Evolutionary conservation across 2,797 vertebrate species (phyloP).

Genomic region (Rhyacichthys aspro): DNA sequence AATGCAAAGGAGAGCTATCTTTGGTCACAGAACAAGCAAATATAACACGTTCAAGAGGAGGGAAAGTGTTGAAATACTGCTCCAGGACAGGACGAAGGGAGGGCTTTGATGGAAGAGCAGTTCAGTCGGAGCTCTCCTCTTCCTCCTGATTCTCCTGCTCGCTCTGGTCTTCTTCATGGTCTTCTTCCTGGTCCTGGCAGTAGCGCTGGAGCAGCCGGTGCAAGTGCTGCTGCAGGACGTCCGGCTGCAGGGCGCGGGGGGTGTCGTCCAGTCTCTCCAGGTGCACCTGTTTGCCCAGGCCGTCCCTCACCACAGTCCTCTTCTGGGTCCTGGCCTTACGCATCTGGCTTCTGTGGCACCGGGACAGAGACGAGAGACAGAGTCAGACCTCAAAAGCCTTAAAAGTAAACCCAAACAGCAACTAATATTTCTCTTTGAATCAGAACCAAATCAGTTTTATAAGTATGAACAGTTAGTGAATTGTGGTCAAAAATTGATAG

Average conservation of each 20-base stretch:
- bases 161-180: conserved; percentile 61
- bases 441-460: too few species aligned
- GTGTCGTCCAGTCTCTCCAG: conserved; percentile 90
- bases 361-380: not conserved
- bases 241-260: conserved; percentile 83
- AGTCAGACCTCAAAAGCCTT: not conserved
- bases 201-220: conserved; percentile 89
- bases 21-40: conserved; percentile 93
- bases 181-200: conserved; percentile 71
- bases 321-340: conserved; percentile 89
- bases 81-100: conserved; percentile 25
- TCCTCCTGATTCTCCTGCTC: conserved; percentile 66
- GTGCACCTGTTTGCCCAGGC: conserved; percentile 84
- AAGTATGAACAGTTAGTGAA: too few species aligned
- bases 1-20: conserved; percentile 80
- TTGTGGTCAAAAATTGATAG: too few species aligned
- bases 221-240: conserved; percentile 90
- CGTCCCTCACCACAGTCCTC: conserved; percentile 93
- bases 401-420: too few species aligned
- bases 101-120: conserved; percentile 38
- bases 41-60: conserved; percentile 49
- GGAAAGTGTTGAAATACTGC: conserved; percentile 51
- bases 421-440: too few species aligned
- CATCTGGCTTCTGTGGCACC: conserved; percentile 85
- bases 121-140: conserved; percentile 55